A percentile compares a stretch with the other conserved stretches of the same genome.
Evolutionary conservation across 2,888 invertebrate genomes (phyloP).

Genomic region (Pocota personata): DNA sequence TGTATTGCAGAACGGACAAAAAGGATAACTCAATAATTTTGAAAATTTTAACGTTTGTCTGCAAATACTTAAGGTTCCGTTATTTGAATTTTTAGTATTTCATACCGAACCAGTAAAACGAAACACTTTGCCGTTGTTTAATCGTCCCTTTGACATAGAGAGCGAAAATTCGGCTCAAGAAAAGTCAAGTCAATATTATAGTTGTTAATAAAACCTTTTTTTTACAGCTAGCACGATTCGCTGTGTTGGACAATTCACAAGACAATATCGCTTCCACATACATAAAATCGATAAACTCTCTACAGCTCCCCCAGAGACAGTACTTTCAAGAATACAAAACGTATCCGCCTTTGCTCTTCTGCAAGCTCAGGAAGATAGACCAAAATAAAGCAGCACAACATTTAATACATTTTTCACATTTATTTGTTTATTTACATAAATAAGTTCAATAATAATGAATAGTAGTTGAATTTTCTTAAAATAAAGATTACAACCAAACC

Average conservation of each 20-base stretch:
- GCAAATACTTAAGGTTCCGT: no score
- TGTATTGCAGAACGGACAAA: no score
- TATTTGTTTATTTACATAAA: conserved; percentile 28
- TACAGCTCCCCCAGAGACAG: conserved; percentile 46
- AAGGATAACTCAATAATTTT: no score
- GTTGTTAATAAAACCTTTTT: no score
- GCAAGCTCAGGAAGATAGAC: conserved; percentile 71
- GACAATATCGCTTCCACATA: conserved; percentile 78
- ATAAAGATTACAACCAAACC: conserved; percentile 42
- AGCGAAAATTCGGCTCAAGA: no score
- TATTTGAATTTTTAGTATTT: no score
- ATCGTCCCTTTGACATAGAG: no score
- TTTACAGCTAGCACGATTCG: conserved; percentile 77
- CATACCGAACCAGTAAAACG: no score
- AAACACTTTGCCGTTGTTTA: no score
- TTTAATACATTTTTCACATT: background rate
- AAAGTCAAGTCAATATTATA: no score
- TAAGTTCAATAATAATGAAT: background rate
- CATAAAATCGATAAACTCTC: conserved; percentile 76
- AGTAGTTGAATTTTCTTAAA: conserved; percentile 46
- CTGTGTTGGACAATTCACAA: conserved; percentile 78
- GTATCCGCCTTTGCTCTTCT: conserved; percentile 78
- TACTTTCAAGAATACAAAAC: conserved; percentile 79
- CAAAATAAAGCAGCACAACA: background rate
- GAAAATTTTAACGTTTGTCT: no score